Evolutionary conservation across 2,888 invertebrate species (phyloP), one percentile per base, ranked within the genome.

Genomic region (Dromius quadrimaculatus): DNA sequence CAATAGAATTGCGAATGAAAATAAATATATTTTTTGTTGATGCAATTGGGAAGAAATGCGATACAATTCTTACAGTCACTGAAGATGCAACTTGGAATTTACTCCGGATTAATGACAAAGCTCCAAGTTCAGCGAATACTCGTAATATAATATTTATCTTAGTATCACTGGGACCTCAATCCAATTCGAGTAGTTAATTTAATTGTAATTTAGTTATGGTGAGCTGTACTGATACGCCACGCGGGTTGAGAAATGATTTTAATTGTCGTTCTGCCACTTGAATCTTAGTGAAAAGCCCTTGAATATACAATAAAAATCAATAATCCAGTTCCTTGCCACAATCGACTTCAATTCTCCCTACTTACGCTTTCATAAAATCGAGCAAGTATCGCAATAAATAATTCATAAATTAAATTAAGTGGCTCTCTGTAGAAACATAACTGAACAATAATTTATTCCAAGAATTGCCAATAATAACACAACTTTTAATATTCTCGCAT

Each of bases 141-240:
- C n/a, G n/a, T 54, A 54, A 54, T 54, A 54, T 28, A 28, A 28
- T 54, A 54, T 54, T 28, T 54, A 54, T 15, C 50, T 54, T 54
- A 28, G 15, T 54, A 54, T 54, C 50, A 54, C 50, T 54, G 50
- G 28, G 50, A 45, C 50, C 17, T 54, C 23, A 54, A 54, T 54
- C 50, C 50, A 54, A 28, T 54, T 54, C n/a, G 28, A 54, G 50
- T 54, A 28, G 23, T 54, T 28, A 54, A 28, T 28, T 54, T 54
- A 54, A 54, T 54, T 54, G 28, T 54, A 54, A 54, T 54, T 54
- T 54, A 54, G 50, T 54, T 54, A 54, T 11, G 50, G 50, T 28
- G 28, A 54, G 50, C 28, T 54, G 17, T 28, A 13, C 13, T 28
- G 28, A 11, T 54, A 50, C 50, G 50, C 28, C 28, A 28, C 50